Evolutionary conservation across 2,113 vertebrate species (phyloP).

Genomic region (Sphyrna mokarran): DNA sequence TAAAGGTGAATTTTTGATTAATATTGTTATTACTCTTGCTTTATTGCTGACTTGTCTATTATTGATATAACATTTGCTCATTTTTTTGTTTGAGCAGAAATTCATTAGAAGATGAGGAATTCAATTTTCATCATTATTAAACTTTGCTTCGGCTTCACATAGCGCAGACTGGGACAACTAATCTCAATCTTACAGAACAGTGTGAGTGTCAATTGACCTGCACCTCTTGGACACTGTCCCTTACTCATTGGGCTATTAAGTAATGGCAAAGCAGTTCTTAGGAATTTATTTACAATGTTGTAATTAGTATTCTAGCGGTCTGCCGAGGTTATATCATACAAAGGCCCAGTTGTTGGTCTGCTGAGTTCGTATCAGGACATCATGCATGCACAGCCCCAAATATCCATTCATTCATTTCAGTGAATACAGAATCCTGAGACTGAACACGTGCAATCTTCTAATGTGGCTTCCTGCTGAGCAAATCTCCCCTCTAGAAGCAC

Average conservation of each 20-base stretch:
- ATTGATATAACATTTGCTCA: not conserved
- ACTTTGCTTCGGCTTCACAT: not conserved
- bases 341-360: not conserved
- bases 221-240: not conserved
- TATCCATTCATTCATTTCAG: not conserved
- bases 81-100: not conserved
- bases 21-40: not conserved
- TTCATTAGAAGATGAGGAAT: not conserved
- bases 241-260: not conserved
- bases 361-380: not conserved
- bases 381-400: not conserved
- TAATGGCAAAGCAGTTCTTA: not conserved
- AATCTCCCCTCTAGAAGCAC: not conserved
- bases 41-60: not conserved
- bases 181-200: not conserved
- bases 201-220: not conserved
- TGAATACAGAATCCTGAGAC: not conserved
- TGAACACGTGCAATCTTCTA: not conserved
- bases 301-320: not conserved
- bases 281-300: not conserved
- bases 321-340: not conserved
- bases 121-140: not conserved
- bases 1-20: not conserved
- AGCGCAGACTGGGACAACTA: not conserved
- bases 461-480: not conserved